Evolutionary conservation across 2,888 invertebrate genomes (phyloP), one percentile per base, ranked within the genome.

Genomic region (Epistrophe grossulariae): DNA sequence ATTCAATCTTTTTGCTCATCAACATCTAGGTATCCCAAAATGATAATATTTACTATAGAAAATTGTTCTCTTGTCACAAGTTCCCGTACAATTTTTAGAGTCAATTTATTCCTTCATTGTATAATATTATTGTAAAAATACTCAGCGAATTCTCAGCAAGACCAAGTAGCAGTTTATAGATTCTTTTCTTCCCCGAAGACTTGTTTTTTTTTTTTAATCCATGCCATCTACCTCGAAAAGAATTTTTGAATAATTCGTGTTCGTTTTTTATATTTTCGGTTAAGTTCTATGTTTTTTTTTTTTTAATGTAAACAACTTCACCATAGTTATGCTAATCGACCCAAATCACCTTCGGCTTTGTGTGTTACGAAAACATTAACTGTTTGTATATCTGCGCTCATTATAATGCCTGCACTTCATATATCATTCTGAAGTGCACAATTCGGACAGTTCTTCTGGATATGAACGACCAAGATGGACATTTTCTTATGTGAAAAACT

Each of bases 301-400:
- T 40, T 60, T n/a, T 9, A 4, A 62, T 82, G 73, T 74, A 64
- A 71, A 74, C 50, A 78, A 78, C 78, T 71, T 85, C 45, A 57
- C 85, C 74, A 82, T 57, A 79, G 81, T 81, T 64, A 82, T 82
- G 85, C 73, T 82, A 85, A 85, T 85, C 74, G 35, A 59, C 17
- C 40, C 35, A 60, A 59, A 31, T 55, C 60, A 73, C 52, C 45
- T 57, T 62, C 13, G 62, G 66, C 68, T 73, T 81, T 78, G 66
- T 81, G 77, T 57, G 77, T 43, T 52, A 35, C 4, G 70, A 76
- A 79, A 66, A 50, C 66, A 73, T 72, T 24, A n/a, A 52, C 38
- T 66, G 59, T 73, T 77, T 72, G 48, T 74, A 79, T 82, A 79
- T 82, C 82, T 59, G 15, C n/a, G 15, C 55, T 70, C 55, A 55